These are phyloP conservation scores for Pantala flavescens DNA, from an alignment of 1,140 invertebrate genomes.

Conservation along the genomic window DNA sequence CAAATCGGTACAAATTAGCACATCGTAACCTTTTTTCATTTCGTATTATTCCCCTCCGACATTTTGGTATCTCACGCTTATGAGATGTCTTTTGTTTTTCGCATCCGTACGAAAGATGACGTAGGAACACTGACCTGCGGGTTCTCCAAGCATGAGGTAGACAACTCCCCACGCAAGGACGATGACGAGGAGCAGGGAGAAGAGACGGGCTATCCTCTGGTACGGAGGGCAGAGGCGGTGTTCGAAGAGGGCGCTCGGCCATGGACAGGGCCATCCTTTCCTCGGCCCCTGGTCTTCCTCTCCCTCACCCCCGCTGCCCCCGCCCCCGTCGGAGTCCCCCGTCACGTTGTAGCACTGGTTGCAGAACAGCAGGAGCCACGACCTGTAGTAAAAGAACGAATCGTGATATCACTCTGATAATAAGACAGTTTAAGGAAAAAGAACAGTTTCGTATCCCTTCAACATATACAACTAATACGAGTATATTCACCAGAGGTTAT, in stretches of 20 bases:
- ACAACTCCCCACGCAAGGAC: neutral
- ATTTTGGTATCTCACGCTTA: too few relatives aligned
- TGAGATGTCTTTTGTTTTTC: too few relatives aligned
- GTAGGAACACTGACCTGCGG: neutral
- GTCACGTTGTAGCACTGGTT: neutral
- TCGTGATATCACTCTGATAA: too few relatives aligned
- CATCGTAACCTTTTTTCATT: too few relatives aligned
- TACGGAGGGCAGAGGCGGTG: neutral
- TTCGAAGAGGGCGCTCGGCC: neutral
- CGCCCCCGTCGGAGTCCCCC: neutral
- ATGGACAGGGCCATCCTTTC: neutral
- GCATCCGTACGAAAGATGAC: too few relatives aligned
- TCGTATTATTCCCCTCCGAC: too few relatives aligned
- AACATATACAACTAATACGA: too few relatives aligned
- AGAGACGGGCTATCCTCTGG: neutral
- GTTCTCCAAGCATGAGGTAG: neutral
- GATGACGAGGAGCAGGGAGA: neutral
- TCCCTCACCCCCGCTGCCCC: neutral
- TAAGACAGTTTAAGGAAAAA: too few relatives aligned
- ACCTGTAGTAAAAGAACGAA: neutral
- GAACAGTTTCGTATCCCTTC: too few relatives aligned
- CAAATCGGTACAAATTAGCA: too few relatives aligned
- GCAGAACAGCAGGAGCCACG: slow-evolving; percentile 1
- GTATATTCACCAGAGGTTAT: too few relatives aligned
- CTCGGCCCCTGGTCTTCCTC: neutral